Conservation (phyloP, 2,797 vertebrate species). For the Chelonia mydas region DNA sequence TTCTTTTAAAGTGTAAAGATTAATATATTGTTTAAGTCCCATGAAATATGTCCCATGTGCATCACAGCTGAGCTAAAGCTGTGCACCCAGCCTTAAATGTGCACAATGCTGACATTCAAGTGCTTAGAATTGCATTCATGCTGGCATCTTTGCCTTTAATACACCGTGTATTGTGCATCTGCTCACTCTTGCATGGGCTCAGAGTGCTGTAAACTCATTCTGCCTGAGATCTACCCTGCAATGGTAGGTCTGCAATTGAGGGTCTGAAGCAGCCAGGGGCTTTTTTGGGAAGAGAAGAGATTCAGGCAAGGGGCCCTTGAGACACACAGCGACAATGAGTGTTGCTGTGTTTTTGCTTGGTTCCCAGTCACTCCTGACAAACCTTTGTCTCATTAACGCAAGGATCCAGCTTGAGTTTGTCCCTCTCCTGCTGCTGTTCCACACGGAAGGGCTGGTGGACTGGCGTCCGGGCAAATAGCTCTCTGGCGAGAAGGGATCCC, state of each 20-base stretch:
- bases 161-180: neutral
- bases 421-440: neutral
- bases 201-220: too few relatives aligned
- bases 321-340: neutral
- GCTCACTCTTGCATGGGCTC: too few relatives aligned
- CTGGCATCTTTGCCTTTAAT: neutral
- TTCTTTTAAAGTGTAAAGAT: rapidly evolving
- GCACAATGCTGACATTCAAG: neutral
- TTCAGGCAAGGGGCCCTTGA: neutral
- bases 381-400: neutral
- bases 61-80: neutral
- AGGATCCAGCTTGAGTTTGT: neutral
- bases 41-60: neutral
- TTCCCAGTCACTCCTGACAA: neutral
- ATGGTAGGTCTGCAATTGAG: neutral
- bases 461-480: too few relatives aligned
- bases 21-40: neutral
- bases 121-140: neutral
- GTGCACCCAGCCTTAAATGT: rapidly evolving
- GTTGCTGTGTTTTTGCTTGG: neutral
- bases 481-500: neutral
- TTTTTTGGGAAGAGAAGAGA: neutral
- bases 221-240: neutral
- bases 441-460: neutral
- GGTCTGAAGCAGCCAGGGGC: neutral